Evolutionary conservation across 2,797 vertebrate genomes (phyloP).

Genomic region (Sardinella longiceps): DNA sequence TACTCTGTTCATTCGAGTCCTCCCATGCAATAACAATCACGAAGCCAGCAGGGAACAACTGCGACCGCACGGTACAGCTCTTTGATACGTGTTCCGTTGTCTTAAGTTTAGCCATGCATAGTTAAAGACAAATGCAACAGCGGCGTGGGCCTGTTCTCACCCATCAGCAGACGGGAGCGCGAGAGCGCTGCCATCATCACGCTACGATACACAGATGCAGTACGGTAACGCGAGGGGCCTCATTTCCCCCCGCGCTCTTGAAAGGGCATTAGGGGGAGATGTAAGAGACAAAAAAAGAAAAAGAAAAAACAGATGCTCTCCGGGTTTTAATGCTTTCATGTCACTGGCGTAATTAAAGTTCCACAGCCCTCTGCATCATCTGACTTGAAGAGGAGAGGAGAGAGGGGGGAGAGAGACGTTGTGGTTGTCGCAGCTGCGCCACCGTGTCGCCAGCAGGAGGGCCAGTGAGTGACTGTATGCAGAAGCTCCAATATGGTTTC

Average conservation of each 20-base stretch:
- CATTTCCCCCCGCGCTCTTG: constrained; percentile 9
- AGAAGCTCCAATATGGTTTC: background rate
- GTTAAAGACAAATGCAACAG: constrained; percentile 31
- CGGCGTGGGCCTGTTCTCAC: constrained; percentile 40
- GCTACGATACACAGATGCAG: constrained; percentile 59
- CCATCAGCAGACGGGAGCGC: constrained; percentile 50
- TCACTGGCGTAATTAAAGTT: constrained; percentile 73
- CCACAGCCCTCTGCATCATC: constrained; percentile 65
- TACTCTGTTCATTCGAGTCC: constrained; percentile 2
- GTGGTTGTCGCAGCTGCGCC: background rate
- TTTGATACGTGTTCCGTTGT: constrained; percentile 55
- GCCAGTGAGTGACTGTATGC: background rate
- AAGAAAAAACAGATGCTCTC: constrained; percentile 68
- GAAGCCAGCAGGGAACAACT: constrained; percentile 4
- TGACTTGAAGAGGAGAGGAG: constrained; percentile 30
- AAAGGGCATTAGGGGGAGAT: constrained; percentile 63
- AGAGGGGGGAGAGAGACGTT: constrained; percentile 45
- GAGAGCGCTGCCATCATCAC: constrained; percentile 54
- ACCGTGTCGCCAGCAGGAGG: background rate
- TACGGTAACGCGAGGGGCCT: constrained; percentile 14
- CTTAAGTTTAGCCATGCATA: constrained; percentile 55
- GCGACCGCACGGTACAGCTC: constrained; percentile 13
- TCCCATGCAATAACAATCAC: background rate
- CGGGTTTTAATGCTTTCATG: constrained; percentile 73
- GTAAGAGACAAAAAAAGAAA: constrained; percentile 37